Percentiles rank a stretch among this genome's conserved stretches.
Evolutionary conservation across 2,797 vertebrate genomes (phyloP).

Genomic region (Tenualosa thibaudeaui): DNA sequence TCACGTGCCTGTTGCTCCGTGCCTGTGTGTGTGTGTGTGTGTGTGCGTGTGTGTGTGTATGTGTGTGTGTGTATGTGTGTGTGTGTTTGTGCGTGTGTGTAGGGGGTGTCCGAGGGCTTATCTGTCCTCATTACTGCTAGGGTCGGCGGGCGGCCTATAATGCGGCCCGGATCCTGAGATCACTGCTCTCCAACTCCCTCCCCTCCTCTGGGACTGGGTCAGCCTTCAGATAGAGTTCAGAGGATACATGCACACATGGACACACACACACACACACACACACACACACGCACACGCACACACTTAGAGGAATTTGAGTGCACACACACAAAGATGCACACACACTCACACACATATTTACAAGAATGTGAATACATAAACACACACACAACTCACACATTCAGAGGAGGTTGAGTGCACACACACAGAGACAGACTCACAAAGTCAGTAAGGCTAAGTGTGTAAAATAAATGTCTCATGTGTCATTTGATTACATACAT

Average conservation of each 20-base stretch:
- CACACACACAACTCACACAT: background rate
- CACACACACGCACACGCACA: background rate
- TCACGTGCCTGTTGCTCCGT: background rate
- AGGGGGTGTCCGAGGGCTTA: constrained; percentile 44
- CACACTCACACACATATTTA: background rate
- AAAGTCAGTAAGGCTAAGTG: no score
- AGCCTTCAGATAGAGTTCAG: constrained; percentile 23
- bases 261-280: background rate
- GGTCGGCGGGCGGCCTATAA: constrained; percentile 40
- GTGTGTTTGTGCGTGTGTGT: background rate
- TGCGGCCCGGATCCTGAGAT: constrained; percentile 48
- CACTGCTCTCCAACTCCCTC: constrained; percentile 38
- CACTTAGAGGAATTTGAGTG: background rate
- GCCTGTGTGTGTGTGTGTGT: background rate
- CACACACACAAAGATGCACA: background rate
- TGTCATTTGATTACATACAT: background rate
- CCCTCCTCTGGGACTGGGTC: constrained; percentile 44
- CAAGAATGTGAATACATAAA: background rate
- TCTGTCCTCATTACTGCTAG: constrained; percentile 50
- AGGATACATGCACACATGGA: background rate
- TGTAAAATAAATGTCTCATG: no score
- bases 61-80: background rate
- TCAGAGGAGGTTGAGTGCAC: background rate
- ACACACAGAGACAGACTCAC: background rate
- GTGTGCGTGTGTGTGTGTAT: background rate